Conservation (phyloP, 2,888 invertebrate species). For the Sicus ferrugineus region DNA sequence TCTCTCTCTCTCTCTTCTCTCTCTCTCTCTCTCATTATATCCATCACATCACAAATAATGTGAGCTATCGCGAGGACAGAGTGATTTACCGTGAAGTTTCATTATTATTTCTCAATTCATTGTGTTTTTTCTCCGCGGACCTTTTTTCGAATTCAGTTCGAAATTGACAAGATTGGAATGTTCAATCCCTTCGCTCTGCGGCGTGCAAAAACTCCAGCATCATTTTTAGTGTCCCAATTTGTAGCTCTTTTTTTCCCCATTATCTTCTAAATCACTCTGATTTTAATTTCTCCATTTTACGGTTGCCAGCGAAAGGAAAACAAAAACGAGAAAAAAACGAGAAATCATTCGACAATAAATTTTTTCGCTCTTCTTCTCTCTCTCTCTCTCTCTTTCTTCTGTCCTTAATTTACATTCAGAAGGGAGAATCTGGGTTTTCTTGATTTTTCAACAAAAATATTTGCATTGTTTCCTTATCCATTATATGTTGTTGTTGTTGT, state of each 20-base stretch:
- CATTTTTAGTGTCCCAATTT: not conserved
- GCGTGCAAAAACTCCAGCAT: not conserved
- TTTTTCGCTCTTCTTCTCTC: too few species aligned
- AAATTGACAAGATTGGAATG: too few species aligned
- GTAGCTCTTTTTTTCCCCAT: not conserved
- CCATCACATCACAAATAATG: too few species aligned
- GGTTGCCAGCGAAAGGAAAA: not conserved
- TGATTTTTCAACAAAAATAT: constrained; percentile 11
- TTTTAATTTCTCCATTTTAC: not conserved
- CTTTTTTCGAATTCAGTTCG: too few species aligned
- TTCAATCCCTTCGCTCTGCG: too few species aligned
- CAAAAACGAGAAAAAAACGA: not conserved
- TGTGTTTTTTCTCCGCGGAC: too few species aligned
- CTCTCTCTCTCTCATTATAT: too few species aligned
- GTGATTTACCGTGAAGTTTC: too few species aligned
- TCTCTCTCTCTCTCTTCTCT: too few species aligned
- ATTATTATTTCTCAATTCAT: too few species aligned
- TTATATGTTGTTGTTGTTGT: not conserved
- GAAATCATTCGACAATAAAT: not conserved
- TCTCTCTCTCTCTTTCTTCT: too few species aligned
- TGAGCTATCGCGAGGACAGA: too few species aligned
- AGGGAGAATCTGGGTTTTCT: constrained; percentile 12
- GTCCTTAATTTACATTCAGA: not conserved
- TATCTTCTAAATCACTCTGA: not conserved
- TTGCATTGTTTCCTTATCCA: constrained; percentile 11